Percentiles rank a stretch among this genome's conserved stretches.
These are phyloP conservation scores for Ophioninae sp. DNA, from an alignment of 2,888 invertebrate genomes.

Conservation along the genomic window DNA sequence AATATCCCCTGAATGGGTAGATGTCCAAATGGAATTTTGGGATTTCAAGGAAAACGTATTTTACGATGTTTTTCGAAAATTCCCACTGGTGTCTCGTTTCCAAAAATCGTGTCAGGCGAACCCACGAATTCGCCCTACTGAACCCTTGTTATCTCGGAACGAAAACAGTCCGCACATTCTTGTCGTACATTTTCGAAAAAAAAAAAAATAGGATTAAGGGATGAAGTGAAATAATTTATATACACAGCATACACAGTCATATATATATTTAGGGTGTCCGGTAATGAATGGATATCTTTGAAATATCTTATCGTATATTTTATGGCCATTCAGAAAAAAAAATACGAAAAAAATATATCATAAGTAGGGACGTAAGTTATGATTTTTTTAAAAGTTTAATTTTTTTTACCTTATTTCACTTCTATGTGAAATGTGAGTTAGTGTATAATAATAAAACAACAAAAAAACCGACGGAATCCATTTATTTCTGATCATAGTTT, in stretches of 20 bases:
- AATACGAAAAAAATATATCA: too few species aligned
- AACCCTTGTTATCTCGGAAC: not conserved
- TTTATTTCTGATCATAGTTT: too few species aligned
- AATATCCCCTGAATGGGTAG: conserved; percentile 28
- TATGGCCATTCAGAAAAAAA: too few species aligned
- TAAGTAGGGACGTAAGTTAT: too few species aligned
- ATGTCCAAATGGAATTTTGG: conserved; percentile 29
- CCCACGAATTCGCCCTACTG: conserved; percentile 1
- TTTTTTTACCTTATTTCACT: too few species aligned
- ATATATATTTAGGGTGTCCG: too few species aligned
- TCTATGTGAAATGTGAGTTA: too few species aligned
- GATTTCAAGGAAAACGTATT: conserved; percentile 21
- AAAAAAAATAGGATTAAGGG: conserved; percentile 15
- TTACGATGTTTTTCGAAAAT: conserved; percentile 26
- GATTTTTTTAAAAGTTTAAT: too few species aligned
- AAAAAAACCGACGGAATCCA: too few species aligned
- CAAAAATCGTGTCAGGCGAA: conserved; percentile 17
- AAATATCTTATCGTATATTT: too few species aligned
- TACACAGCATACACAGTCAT: not conserved
- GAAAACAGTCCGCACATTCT: conserved; percentile 14
- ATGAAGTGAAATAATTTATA: conserved; percentile 4
- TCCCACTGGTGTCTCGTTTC: conserved; percentile 32
- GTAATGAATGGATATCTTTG: too few species aligned
- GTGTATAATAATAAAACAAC: too few species aligned
- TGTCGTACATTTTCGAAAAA: conserved; percentile 28